Percentiles rank a stretch among this genome's conserved stretches.
phyloP scores from a whole-genome alignment of 2,888 invertebrate species.

The Sminthurides aquaticus region DNA sequence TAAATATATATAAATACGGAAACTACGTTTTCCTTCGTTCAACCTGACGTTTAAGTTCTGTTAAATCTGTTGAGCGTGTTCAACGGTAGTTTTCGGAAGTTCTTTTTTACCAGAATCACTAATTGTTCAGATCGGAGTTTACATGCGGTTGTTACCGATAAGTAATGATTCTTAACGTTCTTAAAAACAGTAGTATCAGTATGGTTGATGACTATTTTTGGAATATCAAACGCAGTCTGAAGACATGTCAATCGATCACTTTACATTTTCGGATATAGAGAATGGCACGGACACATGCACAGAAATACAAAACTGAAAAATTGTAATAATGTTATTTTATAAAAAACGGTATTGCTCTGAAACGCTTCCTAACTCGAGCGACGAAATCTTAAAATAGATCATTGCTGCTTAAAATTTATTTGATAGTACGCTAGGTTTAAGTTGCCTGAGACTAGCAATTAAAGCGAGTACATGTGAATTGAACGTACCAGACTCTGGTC shows the following conservation, averaged over 20 bases:
- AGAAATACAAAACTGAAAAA: not conserved
- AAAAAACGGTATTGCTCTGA: not conserved
- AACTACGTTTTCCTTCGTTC: not conserved
- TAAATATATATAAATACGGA: not conserved
- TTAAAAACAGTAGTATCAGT: not conserved
- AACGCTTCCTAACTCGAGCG: conserved; percentile 7
- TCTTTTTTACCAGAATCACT: not conserved
- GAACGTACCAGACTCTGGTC: conserved; percentile 7
- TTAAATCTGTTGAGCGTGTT: not conserved
- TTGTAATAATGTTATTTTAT: not conserved
- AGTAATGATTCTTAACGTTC: not conserved
- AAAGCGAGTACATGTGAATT: not conserved
- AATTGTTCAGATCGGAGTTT: not conserved
- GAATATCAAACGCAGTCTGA: not conserved
- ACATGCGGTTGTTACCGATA: not conserved
- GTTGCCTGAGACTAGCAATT: not conserved
- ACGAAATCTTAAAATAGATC: too few species aligned
- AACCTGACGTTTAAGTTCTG: not conserved
- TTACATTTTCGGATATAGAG: not conserved
- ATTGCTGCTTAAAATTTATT: not conserved
- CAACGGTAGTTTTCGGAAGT: not conserved
- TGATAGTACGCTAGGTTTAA: not conserved
- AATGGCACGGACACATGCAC: not conserved
- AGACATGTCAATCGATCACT: not conserved
- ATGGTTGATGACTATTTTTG: not conserved